These are phyloP conservation scores for Cynopterus sphinx DNA, from an alignment of 2,797 vertebrate genomes.

Conservation along the genomic window DNA sequence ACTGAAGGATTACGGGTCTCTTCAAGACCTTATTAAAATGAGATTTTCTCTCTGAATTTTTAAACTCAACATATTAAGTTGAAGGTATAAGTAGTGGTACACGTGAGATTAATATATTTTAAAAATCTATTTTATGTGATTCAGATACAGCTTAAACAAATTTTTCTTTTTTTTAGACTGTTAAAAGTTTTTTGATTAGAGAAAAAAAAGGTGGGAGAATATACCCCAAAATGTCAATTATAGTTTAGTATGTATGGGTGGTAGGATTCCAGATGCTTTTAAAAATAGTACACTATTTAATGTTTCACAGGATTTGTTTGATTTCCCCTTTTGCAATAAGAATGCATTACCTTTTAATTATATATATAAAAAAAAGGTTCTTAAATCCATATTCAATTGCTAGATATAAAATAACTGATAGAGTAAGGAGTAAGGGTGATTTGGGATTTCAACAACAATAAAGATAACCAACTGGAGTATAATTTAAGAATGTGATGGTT, in stretches of 20 bases:
- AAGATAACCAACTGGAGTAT: background rate
- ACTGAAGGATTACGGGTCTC: background rate
- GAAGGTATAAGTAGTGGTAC: background rate
- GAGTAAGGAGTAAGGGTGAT: background rate
- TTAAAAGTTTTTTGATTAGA: constrained; percentile 18
- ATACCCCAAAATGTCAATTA: background rate
- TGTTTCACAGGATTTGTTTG: background rate
- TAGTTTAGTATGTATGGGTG: background rate
- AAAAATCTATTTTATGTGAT: background rate
- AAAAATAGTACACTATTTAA: background rate
- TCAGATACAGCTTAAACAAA: background rate
- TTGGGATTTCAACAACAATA: background rate
- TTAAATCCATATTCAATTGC: background rate
- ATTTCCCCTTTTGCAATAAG: background rate
- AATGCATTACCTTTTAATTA: background rate
- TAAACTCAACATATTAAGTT: background rate
- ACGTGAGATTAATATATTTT: background rate
- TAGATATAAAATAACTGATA: background rate
- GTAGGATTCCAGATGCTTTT: background rate
- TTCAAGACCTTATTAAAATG: background rate
- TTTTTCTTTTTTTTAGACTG: background rate
- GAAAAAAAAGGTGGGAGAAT: background rate
- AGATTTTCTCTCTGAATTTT: background rate
- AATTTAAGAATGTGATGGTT: background rate
- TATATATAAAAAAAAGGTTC: background rate